Conservation (phyloP, 2,888 invertebrate genomes). For the Yponomeuta malinellus region DNA sequence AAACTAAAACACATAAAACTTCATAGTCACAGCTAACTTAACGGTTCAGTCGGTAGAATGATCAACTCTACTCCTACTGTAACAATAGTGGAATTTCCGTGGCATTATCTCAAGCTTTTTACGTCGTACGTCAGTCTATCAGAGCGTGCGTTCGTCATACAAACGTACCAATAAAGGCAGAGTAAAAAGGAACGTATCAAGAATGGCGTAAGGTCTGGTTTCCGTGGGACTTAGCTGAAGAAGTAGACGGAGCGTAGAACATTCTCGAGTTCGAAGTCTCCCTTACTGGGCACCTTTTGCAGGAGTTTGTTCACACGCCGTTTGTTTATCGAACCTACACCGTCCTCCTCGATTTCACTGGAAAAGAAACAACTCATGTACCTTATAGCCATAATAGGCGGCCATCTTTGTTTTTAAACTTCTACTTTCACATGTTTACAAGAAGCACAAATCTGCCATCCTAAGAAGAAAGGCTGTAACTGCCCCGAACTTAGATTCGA, state of each 20-base stretch:
- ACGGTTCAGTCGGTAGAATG: neutral
- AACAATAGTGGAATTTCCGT: neutral
- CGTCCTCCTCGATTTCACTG: constrained; percentile 66
- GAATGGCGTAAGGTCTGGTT: neutral
- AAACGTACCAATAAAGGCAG: neutral
- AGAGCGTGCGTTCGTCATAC: neutral
- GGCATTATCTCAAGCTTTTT: neutral
- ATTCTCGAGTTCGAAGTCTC: constrained; percentile 83
- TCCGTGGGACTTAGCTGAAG: constrained; percentile 79
- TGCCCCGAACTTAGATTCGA: too few relatives aligned
- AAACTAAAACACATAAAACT: neutral
- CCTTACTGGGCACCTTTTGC: constrained; percentile 81
- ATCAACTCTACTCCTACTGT: neutral
- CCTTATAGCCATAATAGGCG: too few relatives aligned
- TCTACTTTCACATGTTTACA: too few relatives aligned
- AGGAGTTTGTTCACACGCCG: constrained; percentile 78
- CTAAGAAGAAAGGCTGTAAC: too few relatives aligned
- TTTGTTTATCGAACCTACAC: constrained; percentile 73
- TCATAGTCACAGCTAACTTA: neutral
- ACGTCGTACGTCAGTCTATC: neutral
- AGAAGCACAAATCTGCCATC: too few relatives aligned
- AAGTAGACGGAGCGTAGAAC: constrained; percentile 89
- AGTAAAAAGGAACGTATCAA: constrained; percentile 1
- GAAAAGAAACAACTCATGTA: constrained; percentile 22
- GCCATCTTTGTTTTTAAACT: too few relatives aligned